Percentiles rank a stretch among this genome's conserved stretches.
Conservation (phyloP, 2,797 vertebrate genomes). For the Selene dorsalis region DNA sequence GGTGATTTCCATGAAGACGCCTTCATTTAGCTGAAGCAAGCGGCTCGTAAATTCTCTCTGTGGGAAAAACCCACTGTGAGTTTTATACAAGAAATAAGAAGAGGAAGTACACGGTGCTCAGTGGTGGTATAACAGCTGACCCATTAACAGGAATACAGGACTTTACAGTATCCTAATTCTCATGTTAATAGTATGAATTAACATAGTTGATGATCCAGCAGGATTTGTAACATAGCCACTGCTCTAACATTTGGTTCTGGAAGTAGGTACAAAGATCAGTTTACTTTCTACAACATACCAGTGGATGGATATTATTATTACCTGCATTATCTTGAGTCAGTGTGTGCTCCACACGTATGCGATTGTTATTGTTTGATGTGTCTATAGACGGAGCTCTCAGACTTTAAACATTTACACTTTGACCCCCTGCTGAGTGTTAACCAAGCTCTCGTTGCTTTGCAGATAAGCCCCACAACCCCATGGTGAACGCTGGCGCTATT, state of each 20-base stretch:
- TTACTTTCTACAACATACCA: background rate
- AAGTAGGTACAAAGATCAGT: background rate
- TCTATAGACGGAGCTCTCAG: constrained; percentile 36
- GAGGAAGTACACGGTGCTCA: background rate
- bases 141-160: background rate
- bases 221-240: background rate
- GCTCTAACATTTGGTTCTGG: background rate
- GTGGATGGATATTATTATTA: background rate
- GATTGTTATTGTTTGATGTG: constrained; percentile 33
- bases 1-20: too few relatives aligned
- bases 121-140: constrained; percentile 5
- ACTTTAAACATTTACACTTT: constrained; percentile 27
- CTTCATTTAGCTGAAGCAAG: too few relatives aligned
- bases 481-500: constrained; percentile 99
- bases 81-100: background rate
- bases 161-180: background rate
- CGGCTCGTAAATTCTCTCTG: background rate
- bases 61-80: background rate
- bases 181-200: background rate
- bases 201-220: background rate
- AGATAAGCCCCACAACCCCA: constrained; percentile 99
- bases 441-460: constrained; percentile 67
- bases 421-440: constrained; percentile 29
- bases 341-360: constrained; percentile 25
- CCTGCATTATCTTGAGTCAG: constrained; percentile 15